phyloP scores from a whole-genome alignment of 2,797 vertebrate species.

The Hephaestus fuliginosus region DNA sequence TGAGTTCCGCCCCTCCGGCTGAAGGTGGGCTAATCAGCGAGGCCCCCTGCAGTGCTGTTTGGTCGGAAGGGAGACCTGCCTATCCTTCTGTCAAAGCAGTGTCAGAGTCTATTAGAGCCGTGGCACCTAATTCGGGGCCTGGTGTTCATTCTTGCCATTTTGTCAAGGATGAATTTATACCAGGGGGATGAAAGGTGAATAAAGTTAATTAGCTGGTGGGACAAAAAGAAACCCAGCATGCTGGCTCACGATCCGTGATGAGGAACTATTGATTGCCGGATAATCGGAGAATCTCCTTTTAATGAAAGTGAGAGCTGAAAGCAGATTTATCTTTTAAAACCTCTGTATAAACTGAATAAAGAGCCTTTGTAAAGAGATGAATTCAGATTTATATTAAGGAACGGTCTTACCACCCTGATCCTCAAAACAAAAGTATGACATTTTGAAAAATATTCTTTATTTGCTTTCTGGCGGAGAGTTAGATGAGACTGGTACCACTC shows the following conservation, averaged over 20 bases:
- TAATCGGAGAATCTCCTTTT: slow-evolving; percentile 50
- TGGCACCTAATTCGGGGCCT: slow-evolving; percentile 27
- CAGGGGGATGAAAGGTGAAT: slow-evolving; percentile 31
- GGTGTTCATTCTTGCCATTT: slow-evolving; percentile 27
- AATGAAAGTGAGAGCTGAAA: slow-evolving; percentile 28
- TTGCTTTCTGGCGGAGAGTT: neutral
- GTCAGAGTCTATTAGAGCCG: slow-evolving; percentile 40
- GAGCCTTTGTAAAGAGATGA: slow-evolving; percentile 15
- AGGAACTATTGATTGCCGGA: slow-evolving; percentile 44
- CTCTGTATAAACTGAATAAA: slow-evolving; percentile 9
- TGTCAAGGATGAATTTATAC: slow-evolving; percentile 17
- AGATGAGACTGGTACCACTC: neutral
- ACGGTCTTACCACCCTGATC: neutral
- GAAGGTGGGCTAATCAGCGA: slow-evolving; percentile 71
- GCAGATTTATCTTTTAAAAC: slow-evolving; percentile 33
- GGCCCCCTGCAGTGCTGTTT: slow-evolving; percentile 48
- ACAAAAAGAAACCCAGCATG: neutral
- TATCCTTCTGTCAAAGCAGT: slow-evolving; percentile 50
- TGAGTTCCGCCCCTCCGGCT: slow-evolving; percentile 67
- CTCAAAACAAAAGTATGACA: neutral
- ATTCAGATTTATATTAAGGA: slow-evolving; percentile 22
- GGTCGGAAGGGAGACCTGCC: slow-evolving; percentile 47
- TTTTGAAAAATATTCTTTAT: neutral
- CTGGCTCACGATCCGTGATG: slow-evolving; percentile 23
- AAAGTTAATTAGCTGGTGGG: slow-evolving; percentile 46